Percentiles rank a stretch among this genome's conserved stretches.
phyloP scores from a whole-genome alignment of 2,797 vertebrate genomes.

The Notoglanidium macrostoma region DNA sequence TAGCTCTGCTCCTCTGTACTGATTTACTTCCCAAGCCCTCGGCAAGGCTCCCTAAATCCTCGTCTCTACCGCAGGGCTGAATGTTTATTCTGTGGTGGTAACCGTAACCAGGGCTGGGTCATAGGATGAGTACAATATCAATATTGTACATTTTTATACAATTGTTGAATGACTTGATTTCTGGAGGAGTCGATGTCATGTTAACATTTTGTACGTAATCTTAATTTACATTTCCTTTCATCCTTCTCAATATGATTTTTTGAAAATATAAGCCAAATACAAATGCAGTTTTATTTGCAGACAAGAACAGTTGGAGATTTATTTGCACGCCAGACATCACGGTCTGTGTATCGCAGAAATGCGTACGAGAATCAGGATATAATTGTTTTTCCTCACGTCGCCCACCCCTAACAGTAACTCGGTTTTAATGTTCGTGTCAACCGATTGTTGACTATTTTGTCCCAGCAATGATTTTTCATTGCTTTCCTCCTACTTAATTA shows the following conservation, averaged over 20 bases:
- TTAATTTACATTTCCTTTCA: background rate
- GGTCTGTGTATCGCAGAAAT: background rate
- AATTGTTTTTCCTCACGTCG: background rate
- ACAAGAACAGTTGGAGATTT: background rate
- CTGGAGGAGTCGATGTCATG: background rate
- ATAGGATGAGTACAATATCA: background rate
- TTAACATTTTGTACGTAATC: background rate
- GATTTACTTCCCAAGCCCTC: constrained; percentile 16
- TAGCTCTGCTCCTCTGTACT: constrained; percentile 17
- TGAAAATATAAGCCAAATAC: too few species aligned
- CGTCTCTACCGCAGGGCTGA: background rate
- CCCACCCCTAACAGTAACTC: background rate
- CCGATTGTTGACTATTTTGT: background rate
- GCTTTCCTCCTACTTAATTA: background rate
- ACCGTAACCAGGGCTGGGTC: background rate
- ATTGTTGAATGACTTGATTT: too few species aligned
- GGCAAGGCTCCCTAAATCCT: constrained; percentile 8
- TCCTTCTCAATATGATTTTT: background rate
- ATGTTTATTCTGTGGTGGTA: background rate
- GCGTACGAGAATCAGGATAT: background rate
- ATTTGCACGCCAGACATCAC: background rate
- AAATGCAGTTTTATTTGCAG: too few species aligned
- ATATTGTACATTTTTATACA: background rate
- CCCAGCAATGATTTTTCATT: background rate
- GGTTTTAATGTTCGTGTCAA: too few species aligned